A percentile compares a stretch with the other conserved stretches of the same genome.
Conservation (phyloP, 2,888 invertebrate species). For the Apotomis betuletana region DNA sequence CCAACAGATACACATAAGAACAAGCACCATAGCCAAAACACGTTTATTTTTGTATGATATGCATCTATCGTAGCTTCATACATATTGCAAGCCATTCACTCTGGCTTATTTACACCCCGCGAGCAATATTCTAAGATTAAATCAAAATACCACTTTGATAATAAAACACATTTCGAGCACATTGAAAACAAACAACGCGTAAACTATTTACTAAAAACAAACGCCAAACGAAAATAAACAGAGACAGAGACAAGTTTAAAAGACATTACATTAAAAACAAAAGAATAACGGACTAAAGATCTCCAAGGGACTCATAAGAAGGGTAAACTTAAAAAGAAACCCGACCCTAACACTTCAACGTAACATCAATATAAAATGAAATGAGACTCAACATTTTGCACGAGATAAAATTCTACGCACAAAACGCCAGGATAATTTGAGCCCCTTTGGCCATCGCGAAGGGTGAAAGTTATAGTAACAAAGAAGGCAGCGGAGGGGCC, state of each 20-base stretch:
- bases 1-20: too few species aligned
- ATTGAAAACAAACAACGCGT: background rate
- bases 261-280: constrained; percentile 42
- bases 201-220: constrained; percentile 1
- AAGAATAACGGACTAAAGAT: constrained; percentile 37
- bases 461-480: constrained; percentile 35
- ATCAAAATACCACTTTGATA: background rate
- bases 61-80: background rate
- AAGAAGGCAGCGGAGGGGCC: constrained; percentile 40
- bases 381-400: constrained; percentile 45
- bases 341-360: constrained; percentile 45
- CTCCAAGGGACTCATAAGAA: constrained; percentile 41
- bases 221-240: background rate
- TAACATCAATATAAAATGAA: constrained; percentile 51
- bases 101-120: too few species aligned
- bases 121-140: background rate
- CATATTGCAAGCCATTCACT: background rate
- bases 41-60: background rate
- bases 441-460: constrained; percentile 35
- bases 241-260: constrained; percentile 27
- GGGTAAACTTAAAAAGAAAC: constrained; percentile 41
- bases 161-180: background rate
- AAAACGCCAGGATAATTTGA: constrained; percentile 39
- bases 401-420: constrained; percentile 42
- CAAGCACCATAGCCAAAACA: background rate